Conservation (phyloP, 2,113 vertebrate genomes). For the cat (Felis catus) region F.catus_Fca126_mat1.0 CM031419.1:23688501-23689000, state of each 20-base stretch:
- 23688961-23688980: constrained; percentile 32
- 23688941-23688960: constrained; percentile 48
- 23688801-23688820: constrained; percentile 41
- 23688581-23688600: not conserved
- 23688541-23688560: constrained; percentile 27
- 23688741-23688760: constrained; percentile 41
- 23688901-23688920: constrained; percentile 68
- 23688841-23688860: constrained; percentile 56
- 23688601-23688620: not conserved
- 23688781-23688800: constrained; percentile 54
- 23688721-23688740: not conserved
- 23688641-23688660: not conserved
- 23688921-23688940: constrained; percentile 65
- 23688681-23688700: constrained; percentile 44
- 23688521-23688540: constrained; percentile 24
- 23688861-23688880: constrained; percentile 35
- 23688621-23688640: not conserved
- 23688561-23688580: constrained; percentile 17
- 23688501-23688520: constrained; percentile 64
- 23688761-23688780: constrained; percentile 42
- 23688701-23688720: constrained; percentile 26
- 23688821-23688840: constrained; percentile 58
- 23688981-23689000: constrained; percentile 34
- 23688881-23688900: constrained; percentile 71
- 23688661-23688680: not conserved